A percentile compares a stretch with the other conserved stretches of the same genome.
phyloP scores from a whole-genome alignment of 1,140 invertebrate species.

The Marisa cornuarietis region DNA sequence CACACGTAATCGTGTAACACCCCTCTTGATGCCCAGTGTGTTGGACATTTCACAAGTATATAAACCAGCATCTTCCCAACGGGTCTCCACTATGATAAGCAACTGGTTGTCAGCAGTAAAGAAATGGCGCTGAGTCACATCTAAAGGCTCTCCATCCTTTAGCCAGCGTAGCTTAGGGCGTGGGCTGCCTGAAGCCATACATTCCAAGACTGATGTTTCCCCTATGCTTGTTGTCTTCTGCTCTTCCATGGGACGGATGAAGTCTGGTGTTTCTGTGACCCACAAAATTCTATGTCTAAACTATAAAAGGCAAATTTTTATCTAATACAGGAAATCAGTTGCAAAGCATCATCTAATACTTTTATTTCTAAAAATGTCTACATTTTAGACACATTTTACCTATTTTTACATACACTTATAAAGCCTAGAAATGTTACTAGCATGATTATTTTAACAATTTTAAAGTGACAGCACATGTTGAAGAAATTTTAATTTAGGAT shows the following conservation, averaged over 20 bases:
- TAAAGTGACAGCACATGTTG: too few species aligned
- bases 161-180: constrained; percentile 88
- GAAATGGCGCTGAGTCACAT: constrained; percentile 77
- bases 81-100: constrained; percentile 84
- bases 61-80: constrained; percentile 79
- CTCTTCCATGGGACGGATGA: constrained; percentile 81
- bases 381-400: too few species aligned
- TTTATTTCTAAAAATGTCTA: too few species aligned
- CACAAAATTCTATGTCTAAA: background rate
- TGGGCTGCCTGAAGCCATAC: constrained; percentile 85
- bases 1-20: constrained; percentile 68
- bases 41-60: constrained; percentile 85
- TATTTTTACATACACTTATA: too few species aligned
- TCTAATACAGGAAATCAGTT: too few species aligned
- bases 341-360: too few species aligned
- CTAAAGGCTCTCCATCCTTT: constrained; percentile 82
- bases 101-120: constrained; percentile 87
- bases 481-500: too few species aligned
- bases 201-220: constrained; percentile 85
- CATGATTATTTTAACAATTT: too few species aligned
- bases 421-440: too few species aligned
- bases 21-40: constrained; percentile 76
- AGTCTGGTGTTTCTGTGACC: constrained; percentile 80
- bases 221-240: constrained; percentile 83
- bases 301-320: too few species aligned